Conservation (phyloP, 2,888 invertebrate species). For the Dioctria linearis region DNA sequence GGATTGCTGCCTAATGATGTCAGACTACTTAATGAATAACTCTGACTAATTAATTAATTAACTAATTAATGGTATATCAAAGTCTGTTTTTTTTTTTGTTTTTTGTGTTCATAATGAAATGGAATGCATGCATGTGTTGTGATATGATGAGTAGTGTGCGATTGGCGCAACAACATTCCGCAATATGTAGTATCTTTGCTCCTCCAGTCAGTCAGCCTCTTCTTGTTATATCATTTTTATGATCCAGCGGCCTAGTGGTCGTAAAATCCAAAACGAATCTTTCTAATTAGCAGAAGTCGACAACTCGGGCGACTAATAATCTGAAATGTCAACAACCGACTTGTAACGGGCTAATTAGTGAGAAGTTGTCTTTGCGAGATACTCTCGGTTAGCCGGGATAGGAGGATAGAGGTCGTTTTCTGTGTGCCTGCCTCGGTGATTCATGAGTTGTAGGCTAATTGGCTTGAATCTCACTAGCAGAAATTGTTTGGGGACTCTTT, state of each 20-base stretch:
- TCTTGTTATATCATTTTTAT: conserved; percentile 45
- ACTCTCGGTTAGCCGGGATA: conserved; percentile 41
- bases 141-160: background rate
- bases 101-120: conserved; percentile 43
- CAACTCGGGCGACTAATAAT: conserved; percentile 55
- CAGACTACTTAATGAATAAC: conserved; percentile 52
- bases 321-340: conserved; percentile 55
- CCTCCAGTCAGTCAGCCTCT: conserved; percentile 9
- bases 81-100: conserved; percentile 49
- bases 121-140: conserved; percentile 23
- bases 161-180: background rate
- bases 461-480: conserved; percentile 38
- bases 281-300: conserved; percentile 54
- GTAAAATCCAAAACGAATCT: conserved; percentile 49
- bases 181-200: background rate
- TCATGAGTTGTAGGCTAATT: conserved; percentile 48
- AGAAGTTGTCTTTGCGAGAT: conserved; percentile 51
- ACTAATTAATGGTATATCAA: conserved; percentile 59
- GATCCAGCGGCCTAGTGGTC: conserved; percentile 44
- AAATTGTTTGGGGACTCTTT: background rate
- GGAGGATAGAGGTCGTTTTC: conserved; percentile 11
- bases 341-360: conserved; percentile 55
- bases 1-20: conserved; percentile 42
- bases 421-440: conserved; percentile 19
- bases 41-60: conserved; percentile 57